Conservation (phyloP, 2,888 invertebrate species). For the Drosophila maculinotata region DNA sequence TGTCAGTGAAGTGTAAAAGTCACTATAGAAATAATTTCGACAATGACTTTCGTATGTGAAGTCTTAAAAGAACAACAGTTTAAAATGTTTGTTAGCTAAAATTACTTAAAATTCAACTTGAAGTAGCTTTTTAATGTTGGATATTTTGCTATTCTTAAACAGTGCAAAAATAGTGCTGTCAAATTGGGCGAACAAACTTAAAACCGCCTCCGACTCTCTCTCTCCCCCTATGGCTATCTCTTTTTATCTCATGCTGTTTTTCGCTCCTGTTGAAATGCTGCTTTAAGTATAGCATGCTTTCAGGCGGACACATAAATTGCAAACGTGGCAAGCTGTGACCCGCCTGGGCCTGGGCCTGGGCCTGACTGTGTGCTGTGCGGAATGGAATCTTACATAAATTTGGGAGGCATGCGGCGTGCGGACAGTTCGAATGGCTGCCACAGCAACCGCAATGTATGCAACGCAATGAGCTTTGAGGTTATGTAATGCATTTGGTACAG, state of each 20-base stretch:
- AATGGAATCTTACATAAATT: constrained; percentile 33
- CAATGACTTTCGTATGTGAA: too few relatives aligned
- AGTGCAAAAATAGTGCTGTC: too few relatives aligned
- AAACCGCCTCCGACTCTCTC: not conserved
- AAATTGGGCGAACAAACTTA: constrained; percentile 12
- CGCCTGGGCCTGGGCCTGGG: constrained; percentile 4
- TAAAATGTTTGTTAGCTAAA: too few relatives aligned
- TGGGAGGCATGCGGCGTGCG: constrained; percentile 9
- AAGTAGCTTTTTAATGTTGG: too few relatives aligned
- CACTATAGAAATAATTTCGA: too few relatives aligned
- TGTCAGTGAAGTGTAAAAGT: too few relatives aligned
- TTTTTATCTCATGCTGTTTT: not conserved
- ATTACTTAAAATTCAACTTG: too few relatives aligned
- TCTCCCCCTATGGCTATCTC: too few relatives aligned
- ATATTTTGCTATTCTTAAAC: too few relatives aligned
- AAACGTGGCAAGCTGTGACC: constrained; percentile 9
- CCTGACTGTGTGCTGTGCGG: not conserved
- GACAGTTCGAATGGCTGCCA: constrained; percentile 10
- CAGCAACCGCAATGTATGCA: constrained; percentile 20
- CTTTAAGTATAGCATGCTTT: constrained; percentile 21
- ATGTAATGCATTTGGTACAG: constrained; percentile 20
- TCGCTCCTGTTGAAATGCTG: not conserved
- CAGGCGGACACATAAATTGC: constrained; percentile 40
- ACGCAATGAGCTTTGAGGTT: constrained; percentile 21
- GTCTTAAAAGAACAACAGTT: too few relatives aligned